These are phyloP conservation scores for Drosophila subquinaria DNA, from an alignment of 2,888 invertebrate species.

Conservation along the genomic window DNA sequence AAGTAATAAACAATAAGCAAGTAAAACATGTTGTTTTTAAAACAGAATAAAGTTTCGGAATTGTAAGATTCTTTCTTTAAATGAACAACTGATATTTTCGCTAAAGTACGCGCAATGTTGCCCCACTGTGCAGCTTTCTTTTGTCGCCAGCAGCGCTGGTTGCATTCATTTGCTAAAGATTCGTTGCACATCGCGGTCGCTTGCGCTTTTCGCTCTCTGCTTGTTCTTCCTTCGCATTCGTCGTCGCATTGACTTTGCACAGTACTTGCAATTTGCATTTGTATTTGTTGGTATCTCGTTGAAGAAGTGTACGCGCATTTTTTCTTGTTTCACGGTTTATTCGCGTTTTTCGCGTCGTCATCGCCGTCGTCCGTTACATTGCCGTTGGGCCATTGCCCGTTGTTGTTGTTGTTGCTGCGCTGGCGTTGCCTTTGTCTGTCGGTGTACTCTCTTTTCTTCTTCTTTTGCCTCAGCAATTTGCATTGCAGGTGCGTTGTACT, in stretches of 20 bases:
- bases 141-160: constrained; percentile 56
- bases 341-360: constrained; percentile 59
- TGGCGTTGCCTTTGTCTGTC: constrained; percentile 48
- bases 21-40: background rate
- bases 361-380: constrained; percentile 56
- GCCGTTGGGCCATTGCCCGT: constrained; percentile 59
- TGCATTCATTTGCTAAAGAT: constrained; percentile 78
- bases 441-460: constrained; percentile 9
- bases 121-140: constrained; percentile 64
- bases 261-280: constrained; percentile 44
- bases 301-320: constrained; percentile 46
- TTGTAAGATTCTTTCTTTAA: background rate
- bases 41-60: background rate
- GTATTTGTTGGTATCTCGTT: constrained; percentile 19
- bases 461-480: constrained; percentile 18
- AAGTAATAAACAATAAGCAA: no score
- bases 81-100: background rate
- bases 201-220: constrained; percentile 53
- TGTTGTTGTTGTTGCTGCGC: constrained; percentile 25
- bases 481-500: constrained; percentile 66
- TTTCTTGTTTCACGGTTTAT: constrained; percentile 59
- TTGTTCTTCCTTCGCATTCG: constrained; percentile 36
- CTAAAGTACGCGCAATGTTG: background rate
- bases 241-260: constrained; percentile 38
- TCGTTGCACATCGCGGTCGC: constrained; percentile 78